Percentiles rank a stretch among this genome's conserved stretches.
These are phyloP conservation scores for Lasioglossum zephyrum DNA, from an alignment of 2,888 invertebrate species.

Conservation along the genomic window DNA sequence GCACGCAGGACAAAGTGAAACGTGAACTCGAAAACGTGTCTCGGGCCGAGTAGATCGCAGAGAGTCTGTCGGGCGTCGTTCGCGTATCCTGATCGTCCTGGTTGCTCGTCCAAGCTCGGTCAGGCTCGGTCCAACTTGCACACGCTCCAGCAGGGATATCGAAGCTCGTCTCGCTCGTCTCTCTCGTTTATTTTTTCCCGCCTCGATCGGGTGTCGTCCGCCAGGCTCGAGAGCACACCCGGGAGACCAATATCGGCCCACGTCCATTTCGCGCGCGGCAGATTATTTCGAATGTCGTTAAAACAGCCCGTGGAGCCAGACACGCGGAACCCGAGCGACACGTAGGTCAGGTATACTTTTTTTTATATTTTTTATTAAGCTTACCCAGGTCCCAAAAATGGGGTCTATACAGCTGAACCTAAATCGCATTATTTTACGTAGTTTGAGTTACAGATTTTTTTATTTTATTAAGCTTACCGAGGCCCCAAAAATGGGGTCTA, in stretches of 20 bases:
- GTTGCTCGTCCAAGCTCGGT: not conserved
- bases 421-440: too few relatives aligned
- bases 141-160: constrained; percentile 23
- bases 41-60: constrained; percentile 1
- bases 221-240: constrained; percentile 61
- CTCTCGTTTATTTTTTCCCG: constrained; percentile 1
- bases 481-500: too few relatives aligned
- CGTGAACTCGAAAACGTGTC: constrained; percentile 47
- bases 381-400: too few relatives aligned
- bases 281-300: constrained; percentile 72
- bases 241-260: constrained; percentile 67
- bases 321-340: constrained; percentile 47
- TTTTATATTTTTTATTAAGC: too few relatives aligned
- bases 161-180: constrained; percentile 17
- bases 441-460: too few relatives aligned
- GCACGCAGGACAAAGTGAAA: constrained; percentile 38
- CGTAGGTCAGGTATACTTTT: constrained; percentile 52
- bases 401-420: too few relatives aligned
- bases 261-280: constrained; percentile 68
- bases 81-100: constrained; percentile 24
- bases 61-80: not conserved
- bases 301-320: constrained; percentile 45
- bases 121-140: not conserved
- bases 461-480: too few relatives aligned
- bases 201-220: constrained; percentile 56